phyloP scores from a whole-genome alignment of 2,888 invertebrate species.

The Drosophila mimetica region DNA sequence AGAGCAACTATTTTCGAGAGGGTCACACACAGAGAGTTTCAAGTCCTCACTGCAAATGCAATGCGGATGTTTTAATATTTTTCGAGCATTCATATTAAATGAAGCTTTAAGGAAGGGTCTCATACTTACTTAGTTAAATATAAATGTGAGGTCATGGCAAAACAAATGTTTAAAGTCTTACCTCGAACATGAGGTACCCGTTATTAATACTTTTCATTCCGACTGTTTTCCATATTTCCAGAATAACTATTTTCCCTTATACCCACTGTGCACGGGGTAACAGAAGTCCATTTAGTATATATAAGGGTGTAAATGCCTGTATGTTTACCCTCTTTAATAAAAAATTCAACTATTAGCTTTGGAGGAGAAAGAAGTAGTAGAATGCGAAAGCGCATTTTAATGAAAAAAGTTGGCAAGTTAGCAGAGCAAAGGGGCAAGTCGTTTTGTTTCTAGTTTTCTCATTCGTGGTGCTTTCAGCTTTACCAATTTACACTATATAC shows the following conservation, averaged over 20 bases:
- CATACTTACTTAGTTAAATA: conserved; percentile 11
- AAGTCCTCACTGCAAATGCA: neutral
- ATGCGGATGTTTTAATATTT: conserved; percentile 1
- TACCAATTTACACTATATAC: neutral
- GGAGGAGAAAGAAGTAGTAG: conserved; percentile 24
- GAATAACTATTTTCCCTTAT: neutral
- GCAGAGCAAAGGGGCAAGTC: conserved; percentile 16
- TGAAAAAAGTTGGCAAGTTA: conserved; percentile 33
- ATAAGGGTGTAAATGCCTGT: conserved; percentile 8
- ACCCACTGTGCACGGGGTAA: neutral
- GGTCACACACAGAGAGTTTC: neutral
- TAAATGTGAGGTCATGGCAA: conserved; percentile 9
- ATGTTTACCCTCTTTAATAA: conserved; percentile 30
- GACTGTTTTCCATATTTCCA: no score
- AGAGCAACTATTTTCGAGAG: neutral
- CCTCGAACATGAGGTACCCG: neutral
- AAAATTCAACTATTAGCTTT: conserved; percentile 39
- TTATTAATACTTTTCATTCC: neutral
- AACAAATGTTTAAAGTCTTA: no score
- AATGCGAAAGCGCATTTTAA: conserved; percentile 22
- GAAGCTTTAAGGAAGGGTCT: conserved; percentile 8
- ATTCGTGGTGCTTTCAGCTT: neutral
- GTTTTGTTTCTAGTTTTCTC: neutral
- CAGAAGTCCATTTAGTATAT: conserved; percentile 12
- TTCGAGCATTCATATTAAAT: conserved; percentile 21